phyloP scores from a whole-genome alignment of 2,888 invertebrate species.

The Meteorus cinctellus region DNA sequence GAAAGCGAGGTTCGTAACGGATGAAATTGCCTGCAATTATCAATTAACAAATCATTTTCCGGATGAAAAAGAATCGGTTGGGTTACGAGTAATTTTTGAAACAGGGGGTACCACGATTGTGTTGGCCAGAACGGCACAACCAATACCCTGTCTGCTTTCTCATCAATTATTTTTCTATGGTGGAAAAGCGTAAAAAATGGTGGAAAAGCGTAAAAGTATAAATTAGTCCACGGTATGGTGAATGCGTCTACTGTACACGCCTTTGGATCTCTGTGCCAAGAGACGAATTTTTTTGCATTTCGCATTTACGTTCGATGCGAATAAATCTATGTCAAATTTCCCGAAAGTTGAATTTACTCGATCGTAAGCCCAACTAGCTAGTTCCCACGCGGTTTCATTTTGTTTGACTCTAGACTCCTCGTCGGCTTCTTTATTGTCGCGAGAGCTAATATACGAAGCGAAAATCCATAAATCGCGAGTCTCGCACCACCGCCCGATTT shows the following conservation, averaged over 20 bases:
- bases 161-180: slow-evolving; percentile 44
- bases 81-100: slow-evolving; percentile 46
- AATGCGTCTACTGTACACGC: too few relatives aligned
- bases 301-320: too few relatives aligned
- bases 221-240: too few relatives aligned
- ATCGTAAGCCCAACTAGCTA: slow-evolving; percentile 41
- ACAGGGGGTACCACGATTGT: slow-evolving; percentile 56
- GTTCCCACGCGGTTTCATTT: slow-evolving; percentile 45
- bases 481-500: slow-evolving; percentile 45
- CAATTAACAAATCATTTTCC: slow-evolving; percentile 47
- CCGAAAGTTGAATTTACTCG: slow-evolving; percentile 22
- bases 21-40: slow-evolving; percentile 52
- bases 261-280: too few relatives aligned
- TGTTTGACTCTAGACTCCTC: slow-evolving; percentile 33
- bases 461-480: slow-evolving; percentile 7
- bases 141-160: slow-evolving; percentile 39
- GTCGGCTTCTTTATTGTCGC: slow-evolving; percentile 28
- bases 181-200: slow-evolving; percentile 35
- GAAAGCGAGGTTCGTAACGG: slow-evolving; percentile 49
- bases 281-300: too few relatives aligned
- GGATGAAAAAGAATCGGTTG: slow-evolving; percentile 37
- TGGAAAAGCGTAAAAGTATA: slow-evolving; percentile 33
- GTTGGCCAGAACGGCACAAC: slow-evolving; percentile 42
- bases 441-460: not conserved
- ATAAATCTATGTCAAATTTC: too few relatives aligned